Evolutionary conservation across 1,140 invertebrate species (phyloP).

Genomic region (Campodea augens): DNA sequence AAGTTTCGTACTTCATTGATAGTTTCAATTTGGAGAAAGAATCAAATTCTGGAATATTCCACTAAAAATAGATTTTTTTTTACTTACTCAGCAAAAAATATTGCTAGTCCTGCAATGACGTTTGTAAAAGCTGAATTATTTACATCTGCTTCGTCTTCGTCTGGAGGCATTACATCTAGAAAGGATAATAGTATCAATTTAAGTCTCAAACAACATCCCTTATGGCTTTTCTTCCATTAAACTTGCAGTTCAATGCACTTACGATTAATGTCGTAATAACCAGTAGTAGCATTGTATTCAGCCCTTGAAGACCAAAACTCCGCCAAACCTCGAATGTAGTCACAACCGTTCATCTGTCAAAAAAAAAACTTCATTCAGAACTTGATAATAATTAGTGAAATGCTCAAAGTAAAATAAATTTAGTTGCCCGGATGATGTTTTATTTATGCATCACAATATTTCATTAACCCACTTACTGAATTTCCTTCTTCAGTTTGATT

Average conservation of each 20-base stretch:
- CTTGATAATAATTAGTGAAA: too few species aligned
- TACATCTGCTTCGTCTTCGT: slow-evolving; percentile 22
- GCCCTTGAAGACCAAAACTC: slow-evolving; percentile 22
- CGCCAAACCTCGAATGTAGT: slow-evolving; percentile 20
- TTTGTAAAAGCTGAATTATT: slow-evolving; percentile 22
- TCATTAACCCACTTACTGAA: too few species aligned
- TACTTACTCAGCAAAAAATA: slow-evolving; percentile 17
- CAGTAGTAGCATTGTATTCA: slow-evolving; percentile 8
- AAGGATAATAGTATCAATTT: not conserved
- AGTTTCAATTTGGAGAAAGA: too few species aligned
- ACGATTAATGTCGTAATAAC: slow-evolving; percentile 17
- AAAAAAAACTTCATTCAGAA: slow-evolving; percentile 6
- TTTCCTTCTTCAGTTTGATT: too few species aligned
- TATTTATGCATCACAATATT: too few species aligned
- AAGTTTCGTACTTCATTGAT: too few species aligned
- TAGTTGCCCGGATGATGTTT: too few species aligned
- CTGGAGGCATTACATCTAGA: slow-evolving; percentile 29
- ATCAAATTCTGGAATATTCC: too few species aligned
- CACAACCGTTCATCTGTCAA: slow-evolving; percentile 13
- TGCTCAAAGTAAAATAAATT: too few species aligned
- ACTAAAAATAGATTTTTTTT: not conserved
- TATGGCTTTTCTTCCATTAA: not conserved
- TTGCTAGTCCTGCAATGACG: slow-evolving; percentile 20
- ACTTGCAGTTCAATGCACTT: not conserved
- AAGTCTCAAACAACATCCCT: not conserved